A percentile compares a stretch with the other conserved stretches of the same genome.
Conservation (phyloP, 2,113 vertebrate genomes). For the Silurus glanis region DNA sequence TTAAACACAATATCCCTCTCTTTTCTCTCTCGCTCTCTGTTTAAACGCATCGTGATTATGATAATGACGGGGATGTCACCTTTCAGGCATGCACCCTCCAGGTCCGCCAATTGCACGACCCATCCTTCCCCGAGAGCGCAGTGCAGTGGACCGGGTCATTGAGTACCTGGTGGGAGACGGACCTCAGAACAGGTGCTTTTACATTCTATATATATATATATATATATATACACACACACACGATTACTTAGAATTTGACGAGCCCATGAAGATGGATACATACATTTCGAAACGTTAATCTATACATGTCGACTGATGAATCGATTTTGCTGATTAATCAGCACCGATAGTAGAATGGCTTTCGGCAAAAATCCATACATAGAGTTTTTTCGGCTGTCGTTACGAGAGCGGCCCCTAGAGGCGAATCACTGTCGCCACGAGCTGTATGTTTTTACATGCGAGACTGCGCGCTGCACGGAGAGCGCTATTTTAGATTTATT, state of each 20-base stretch:
- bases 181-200: conserved; percentile 92
- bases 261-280: neutral
- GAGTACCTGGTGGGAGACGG: conserved; percentile 97
- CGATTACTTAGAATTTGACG: neutral
- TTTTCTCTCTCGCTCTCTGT: neutral
- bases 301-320: neutral
- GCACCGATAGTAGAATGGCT: too few species aligned
- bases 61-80: neutral
- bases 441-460: too few species aligned
- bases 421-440: too few species aligned
- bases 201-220: neutral
- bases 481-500: too few species aligned
- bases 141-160: conserved; percentile 87
- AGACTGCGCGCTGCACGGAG: too few species aligned
- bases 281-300: neutral
- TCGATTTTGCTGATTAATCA: too few species aligned
- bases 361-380: too few species aligned
- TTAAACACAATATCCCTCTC: neutral
- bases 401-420: too few species aligned
- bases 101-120: conserved; percentile 91
- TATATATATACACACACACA: neutral
- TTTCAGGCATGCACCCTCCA: conserved; percentile 88
- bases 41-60: neutral
- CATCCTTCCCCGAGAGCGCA: conserved; percentile 89
- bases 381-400: too few species aligned